Conservation (phyloP, 2,888 invertebrate species). For the Cheilosia variabilis region DNA sequence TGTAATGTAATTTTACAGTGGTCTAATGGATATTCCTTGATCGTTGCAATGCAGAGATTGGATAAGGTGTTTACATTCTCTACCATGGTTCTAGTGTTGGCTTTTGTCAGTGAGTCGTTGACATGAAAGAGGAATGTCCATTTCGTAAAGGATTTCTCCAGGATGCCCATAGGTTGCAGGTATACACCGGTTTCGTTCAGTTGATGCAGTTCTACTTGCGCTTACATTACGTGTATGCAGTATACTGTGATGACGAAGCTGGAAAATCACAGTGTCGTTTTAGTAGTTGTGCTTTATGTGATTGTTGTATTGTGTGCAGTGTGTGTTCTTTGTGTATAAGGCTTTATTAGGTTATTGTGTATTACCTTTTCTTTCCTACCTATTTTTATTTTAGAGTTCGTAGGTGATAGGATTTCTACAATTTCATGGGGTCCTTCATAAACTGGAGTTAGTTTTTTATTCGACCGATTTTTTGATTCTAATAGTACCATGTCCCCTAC, state of each 20-base stretch:
- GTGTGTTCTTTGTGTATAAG: too few relatives aligned
- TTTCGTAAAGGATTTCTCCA: neutral
- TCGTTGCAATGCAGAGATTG: neutral
- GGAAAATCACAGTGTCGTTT: neutral
- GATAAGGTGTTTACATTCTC: neutral
- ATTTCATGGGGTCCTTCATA: too few relatives aligned
- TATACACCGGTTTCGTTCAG: neutral
- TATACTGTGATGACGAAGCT: neutral
- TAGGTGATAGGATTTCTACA: too few relatives aligned
- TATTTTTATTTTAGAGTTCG: too few relatives aligned
- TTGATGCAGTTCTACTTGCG: neutral
- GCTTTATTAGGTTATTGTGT: too few relatives aligned
- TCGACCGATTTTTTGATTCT: too few relatives aligned
- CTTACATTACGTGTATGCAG: neutral
- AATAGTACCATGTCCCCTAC: too few relatives aligned
- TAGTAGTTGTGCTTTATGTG: constrained; percentile 5
- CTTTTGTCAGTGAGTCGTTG: constrained; percentile 1
- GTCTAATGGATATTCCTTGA: neutral
- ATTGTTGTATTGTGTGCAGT: too few relatives aligned
- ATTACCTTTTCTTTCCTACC: too few relatives aligned
- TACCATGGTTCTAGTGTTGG: too few relatives aligned
- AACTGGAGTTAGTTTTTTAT: too few relatives aligned
- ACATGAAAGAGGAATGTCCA: neutral
- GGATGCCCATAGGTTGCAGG: neutral
- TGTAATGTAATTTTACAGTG: neutral